phyloP scores from a whole-genome alignment of 1,140 invertebrate species.

The Oryzaephilus surinamensis region DNA sequence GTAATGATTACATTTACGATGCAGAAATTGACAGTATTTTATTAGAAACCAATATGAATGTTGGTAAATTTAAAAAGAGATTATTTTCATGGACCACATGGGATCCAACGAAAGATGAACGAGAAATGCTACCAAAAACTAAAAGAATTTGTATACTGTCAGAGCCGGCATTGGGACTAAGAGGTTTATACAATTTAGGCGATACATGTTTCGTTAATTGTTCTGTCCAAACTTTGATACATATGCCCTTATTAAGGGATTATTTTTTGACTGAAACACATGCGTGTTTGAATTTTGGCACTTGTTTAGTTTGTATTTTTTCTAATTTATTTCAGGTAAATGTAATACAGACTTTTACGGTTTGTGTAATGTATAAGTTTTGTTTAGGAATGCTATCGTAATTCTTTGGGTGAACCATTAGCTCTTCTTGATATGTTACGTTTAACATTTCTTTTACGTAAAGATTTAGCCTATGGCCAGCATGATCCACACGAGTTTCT shows the following conservation, averaged over 20 bases:
- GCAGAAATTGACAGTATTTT: slow-evolving; percentile 41
- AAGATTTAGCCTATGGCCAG: slow-evolving; percentile 92
- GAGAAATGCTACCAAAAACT: slow-evolving; percentile 52
- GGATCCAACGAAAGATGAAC: slow-evolving; percentile 70
- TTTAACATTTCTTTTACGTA: slow-evolving; percentile 93
- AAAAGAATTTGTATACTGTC: slow-evolving; percentile 67
- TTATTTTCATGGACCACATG: slow-evolving; percentile 43
- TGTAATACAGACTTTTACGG: background rate
- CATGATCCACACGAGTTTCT: slow-evolving; percentile 99
- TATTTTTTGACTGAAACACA: slow-evolving; percentile 93
- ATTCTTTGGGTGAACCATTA: slow-evolving; percentile 85
- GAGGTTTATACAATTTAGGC: slow-evolving; percentile 93
- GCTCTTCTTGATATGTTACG: slow-evolving; percentile 82
- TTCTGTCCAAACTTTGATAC: slow-evolving; percentile 89
- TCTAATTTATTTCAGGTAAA: slow-evolving; percentile 63
- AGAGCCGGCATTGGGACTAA: slow-evolving; percentile 75
- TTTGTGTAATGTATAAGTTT: slow-evolving; percentile 1
- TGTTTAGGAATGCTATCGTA: slow-evolving; percentile 54
- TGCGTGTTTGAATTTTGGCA: slow-evolving; percentile 57
- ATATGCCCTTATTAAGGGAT: slow-evolving; percentile 87
- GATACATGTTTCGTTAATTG: slow-evolving; percentile 99
- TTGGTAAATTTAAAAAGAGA: slow-evolving; percentile 26
- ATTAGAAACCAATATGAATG: slow-evolving; percentile 32
- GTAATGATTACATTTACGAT: slow-evolving; percentile 72
- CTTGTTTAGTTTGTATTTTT: slow-evolving; percentile 91